phyloP scores from a whole-genome alignment of 2,797 vertebrate species.

The Gorsachius magnificus region DNA sequence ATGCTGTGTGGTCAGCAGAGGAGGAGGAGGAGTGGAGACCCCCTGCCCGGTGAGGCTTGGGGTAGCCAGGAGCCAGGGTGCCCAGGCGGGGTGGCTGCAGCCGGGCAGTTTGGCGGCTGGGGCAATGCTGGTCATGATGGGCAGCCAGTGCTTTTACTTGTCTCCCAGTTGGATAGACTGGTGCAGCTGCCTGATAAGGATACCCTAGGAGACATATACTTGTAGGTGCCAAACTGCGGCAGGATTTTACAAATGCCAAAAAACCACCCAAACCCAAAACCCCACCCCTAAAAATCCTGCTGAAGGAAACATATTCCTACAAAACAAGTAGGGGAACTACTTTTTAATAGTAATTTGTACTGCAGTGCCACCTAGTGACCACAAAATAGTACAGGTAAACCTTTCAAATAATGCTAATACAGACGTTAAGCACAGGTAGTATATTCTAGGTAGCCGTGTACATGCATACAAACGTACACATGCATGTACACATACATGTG shows the following conservation, averaged over 20 bases:
- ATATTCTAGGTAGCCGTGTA: background rate
- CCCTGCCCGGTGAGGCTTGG: background rate
- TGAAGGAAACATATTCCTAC: background rate
- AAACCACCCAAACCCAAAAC: background rate
- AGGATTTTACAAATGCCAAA: background rate
- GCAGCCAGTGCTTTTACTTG: background rate
- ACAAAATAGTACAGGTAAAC: background rate
- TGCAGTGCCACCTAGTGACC: constrained; percentile 54
- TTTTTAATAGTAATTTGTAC: background rate
- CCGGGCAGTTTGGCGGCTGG: background rate
- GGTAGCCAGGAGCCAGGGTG: accelerated
- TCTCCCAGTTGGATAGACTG: background rate
- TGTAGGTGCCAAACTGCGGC: background rate
- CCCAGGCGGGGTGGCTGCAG: background rate
- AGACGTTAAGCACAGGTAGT: background rate
- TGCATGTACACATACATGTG: background rate
- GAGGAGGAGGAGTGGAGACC: background rate
- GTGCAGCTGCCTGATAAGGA: background rate
- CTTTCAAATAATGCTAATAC: background rate
- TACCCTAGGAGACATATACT: background rate
- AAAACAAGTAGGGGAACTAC: background rate
- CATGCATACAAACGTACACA: background rate
- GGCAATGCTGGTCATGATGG: background rate
- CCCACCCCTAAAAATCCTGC: too few relatives aligned
- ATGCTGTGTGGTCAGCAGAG: background rate